Evolutionary conservation across 2,113 vertebrate species (phyloP), one percentile per base, ranked within the genome.

Genomic region (Clarias gariepinus): DNA sequence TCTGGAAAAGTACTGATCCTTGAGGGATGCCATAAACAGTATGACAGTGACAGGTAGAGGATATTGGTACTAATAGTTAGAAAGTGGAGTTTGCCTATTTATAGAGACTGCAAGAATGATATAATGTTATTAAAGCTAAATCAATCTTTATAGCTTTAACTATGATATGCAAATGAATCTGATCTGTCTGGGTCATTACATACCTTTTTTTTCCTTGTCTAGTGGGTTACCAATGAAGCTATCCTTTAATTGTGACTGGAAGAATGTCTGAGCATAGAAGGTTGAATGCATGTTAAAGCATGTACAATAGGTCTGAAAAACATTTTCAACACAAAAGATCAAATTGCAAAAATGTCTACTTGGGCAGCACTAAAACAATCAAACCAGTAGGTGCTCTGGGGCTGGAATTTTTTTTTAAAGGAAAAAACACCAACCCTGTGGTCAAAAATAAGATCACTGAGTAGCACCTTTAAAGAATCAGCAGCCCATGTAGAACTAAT

Each of bases 391-490:
- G 19, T 36, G 36, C 21, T 12, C 60, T 33, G 0, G 3, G 30
- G 11, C 33, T 25, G 57, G 30, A 61, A 81, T 33, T 41, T 33
- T 19, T 19, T 61, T 4, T 23, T 10, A 33, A 36, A 36, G 77
- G 21, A 3, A 58, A 58, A 60, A 12, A 19, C 12, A 78, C 52
- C 52, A 78, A 57, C n/a, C 0, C 78, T 36, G 28, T 23, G 55
- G 57, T 25, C 33, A 81, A 80, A 60, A 53, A 60, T n/a, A 3
- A 36, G 16, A 47, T 61, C 57, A 81, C 12, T 23, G 30, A 36
- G 30, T 61, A 81, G 58, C 57, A 61, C 28, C 78, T 81, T 19
- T 6, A 36, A 81, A 61, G 30, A 81, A 81, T 80, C 57, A 13
- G 60, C 18, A 6, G 28, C 30, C 78, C 78, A 81, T 41, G 57